Conservation (phyloP, 2,888 invertebrate genomes). For the Drosophila birchii region DNA sequence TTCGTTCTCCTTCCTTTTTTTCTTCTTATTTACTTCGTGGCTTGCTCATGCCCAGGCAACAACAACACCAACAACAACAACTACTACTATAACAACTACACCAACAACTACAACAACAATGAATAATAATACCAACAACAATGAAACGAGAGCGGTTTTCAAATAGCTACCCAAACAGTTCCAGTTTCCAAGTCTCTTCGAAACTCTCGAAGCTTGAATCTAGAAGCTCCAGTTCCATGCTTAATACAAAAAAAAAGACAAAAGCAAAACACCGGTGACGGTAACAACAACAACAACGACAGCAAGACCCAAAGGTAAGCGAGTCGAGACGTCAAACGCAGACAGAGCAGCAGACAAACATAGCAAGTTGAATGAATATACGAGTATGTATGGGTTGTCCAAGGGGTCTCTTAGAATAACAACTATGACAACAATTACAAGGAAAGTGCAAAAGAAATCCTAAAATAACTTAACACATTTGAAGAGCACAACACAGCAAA, state of each 20-base stretch:
- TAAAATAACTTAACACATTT: conserved; percentile 11
- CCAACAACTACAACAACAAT: conserved; percentile 44
- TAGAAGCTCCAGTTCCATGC: conserved; percentile 37
- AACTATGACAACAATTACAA: conserved; percentile 21
- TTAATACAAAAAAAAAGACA: conserved; percentile 16
- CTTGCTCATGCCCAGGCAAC: conserved; percentile 35
- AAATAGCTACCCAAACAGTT: conserved; percentile 41
- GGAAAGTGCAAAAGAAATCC: conserved; percentile 8
- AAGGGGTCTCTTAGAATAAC: conserved; percentile 9
- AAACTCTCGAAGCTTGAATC: conserved; percentile 31
- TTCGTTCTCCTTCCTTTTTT: conserved; percentile 1
- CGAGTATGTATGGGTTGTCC: not conserved
- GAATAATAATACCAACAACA: conserved; percentile 30
- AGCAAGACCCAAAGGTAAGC: conserved; percentile 13
- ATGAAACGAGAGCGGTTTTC: conserved; percentile 64
- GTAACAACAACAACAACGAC: conserved; percentile 26
- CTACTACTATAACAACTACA: conserved; percentile 32
- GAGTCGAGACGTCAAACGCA: conserved; percentile 27
- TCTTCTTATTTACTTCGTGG: conserved; percentile 8
- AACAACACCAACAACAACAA: not conserved
- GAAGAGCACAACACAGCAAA: not conserved
- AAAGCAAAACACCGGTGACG: conserved; percentile 28
- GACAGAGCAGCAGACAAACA: conserved; percentile 52
- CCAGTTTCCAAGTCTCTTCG: conserved; percentile 27
- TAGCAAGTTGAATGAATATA: conserved; percentile 67